Base-by-base conservation (phyloP, 2,797 vertebrate species). In the Microctenopoma steveboyesi region DNA sequence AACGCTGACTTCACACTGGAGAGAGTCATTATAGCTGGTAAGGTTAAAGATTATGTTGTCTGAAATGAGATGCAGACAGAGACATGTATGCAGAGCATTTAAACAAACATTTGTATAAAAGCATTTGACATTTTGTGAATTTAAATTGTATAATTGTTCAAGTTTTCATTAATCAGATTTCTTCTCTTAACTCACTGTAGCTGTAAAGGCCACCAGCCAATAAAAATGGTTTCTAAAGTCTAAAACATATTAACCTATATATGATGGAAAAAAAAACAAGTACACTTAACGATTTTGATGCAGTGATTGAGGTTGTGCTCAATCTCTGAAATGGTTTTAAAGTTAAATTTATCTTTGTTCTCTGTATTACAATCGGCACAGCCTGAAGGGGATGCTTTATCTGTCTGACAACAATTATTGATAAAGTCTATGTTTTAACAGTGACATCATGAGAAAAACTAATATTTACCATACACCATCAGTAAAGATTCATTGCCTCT, bases 401-500 rank as follows among this genome's bases (percentile, higher is more conserved):
- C 2, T 46, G 5, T 46, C 11, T 49, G 22, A 37, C 30, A 37
- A 10, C 6, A 28, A 30, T 48, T 49, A 46, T 28, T 68, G 5
- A 42, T 8, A 37, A 58, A 9, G 27, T 45, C 28, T 18, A 7
- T 42, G 10, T 12, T 43, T 12, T 33, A 10, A 5, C 7, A 9
- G 1, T 22, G 18, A 22, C 18, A 48, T 48, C n/a, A 25, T 48
- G 16, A 48, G 7, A 46, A 45, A n/a, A 35, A 69, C 0, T 45
- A 51, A 4, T 48, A 68, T 56, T 86, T 87, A 92, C 91, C 89
- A 3, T 89, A 61, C 40, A 92, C 15, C 25, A 61, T 7, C 15
- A 92, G 80, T 18, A 22, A 46, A 2, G 84, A 85, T 16, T 40
- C 13, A 3, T 42, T 53, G 37, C 88, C 89, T 22, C 0, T 76